Percentiles rank a stretch among this genome's conserved stretches.
phyloP scores from a whole-genome alignment of 2,113 vertebrate genomes.

The Rhynchomys soricoides region DNA sequence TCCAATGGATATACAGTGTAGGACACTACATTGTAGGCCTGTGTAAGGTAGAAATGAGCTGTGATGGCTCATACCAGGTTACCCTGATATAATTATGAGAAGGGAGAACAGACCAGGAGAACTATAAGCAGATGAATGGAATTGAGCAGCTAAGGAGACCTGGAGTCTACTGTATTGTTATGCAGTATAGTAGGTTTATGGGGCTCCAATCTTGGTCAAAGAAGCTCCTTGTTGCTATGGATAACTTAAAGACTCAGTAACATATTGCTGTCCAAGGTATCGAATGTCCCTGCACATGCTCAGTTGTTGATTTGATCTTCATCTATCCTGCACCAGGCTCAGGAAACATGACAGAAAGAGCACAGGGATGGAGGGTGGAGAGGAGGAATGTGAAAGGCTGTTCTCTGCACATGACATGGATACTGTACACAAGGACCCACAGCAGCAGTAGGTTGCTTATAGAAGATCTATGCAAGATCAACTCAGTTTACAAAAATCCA shows the following conservation, averaged over 20 bases:
- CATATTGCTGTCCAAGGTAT: no score
- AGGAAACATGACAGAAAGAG: no score
- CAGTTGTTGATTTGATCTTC: no score
- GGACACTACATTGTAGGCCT: background rate
- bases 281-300: background rate
- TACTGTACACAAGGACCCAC: background rate
- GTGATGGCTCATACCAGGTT: background rate
- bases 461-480: background rate
- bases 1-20: background rate
- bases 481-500: background rate
- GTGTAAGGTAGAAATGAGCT: background rate
- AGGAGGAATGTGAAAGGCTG: no score
- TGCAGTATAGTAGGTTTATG: background rate
- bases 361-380: no score
- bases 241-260: accelerated
- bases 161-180: background rate
- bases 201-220: background rate
- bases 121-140: background rate
- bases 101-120: no score
- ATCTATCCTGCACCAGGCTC: background rate
- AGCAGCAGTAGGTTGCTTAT: background rate
- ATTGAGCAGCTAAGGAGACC: background rate
- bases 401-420: background rate
- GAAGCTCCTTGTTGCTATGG: background rate
- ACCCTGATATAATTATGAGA: background rate